Base-by-base conservation (phyloP, 1,140 invertebrate species). In the Lanistes nyassanus region DNA sequence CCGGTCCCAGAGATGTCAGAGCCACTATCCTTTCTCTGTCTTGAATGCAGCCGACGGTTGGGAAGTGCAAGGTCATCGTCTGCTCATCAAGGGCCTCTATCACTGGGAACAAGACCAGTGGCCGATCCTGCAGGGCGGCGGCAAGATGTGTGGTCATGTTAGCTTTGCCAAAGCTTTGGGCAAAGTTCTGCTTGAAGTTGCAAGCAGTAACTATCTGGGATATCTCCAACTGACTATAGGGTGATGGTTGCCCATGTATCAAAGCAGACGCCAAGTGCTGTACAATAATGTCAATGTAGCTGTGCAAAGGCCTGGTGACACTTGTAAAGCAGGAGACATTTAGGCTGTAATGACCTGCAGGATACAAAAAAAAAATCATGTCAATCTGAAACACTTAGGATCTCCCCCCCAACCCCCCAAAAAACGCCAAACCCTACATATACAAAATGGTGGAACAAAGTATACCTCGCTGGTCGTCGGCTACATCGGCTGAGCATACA, bases 201-300 rank as follows among this genome's bases (percentile, higher is more conserved):
- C 70, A 72, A 23, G 56, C 55, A 5, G 55, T 9, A 3, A 56
- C 70, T 11, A 72, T 31, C 6, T 34, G 31, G 0, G 55, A 16
- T 34, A 76, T 55, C 5, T 76, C 75, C 21, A 26, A 26, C 31
- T 69, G 34, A 47, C 58, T 79, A 64, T 85, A 85, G 4, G 79
- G 78, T 6, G 42, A 47, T 11, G 76, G 56, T 31, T 68, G 62
- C 13, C 74, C 42, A 34, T 82, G 94, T 68, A 98, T 93, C 36
- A 93, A 92, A 11, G 95, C 88, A 7, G 84, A 85, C n/a, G 89
- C 88, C 74, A 91, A 91, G 85, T 95, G 92, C 87, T 98, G 97
- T n/a, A 97, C 95, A 83, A 98, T 92, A 39, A 97, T 92, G 89
- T 98, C 96, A 0, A 96, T 92, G 91, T 97, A 98, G 68, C 96